Percentiles rank a stretch among this genome's conserved stretches.
phyloP scores from a whole-genome alignment of 2,113 vertebrate species.

The Myodes glareolus region DNA sequence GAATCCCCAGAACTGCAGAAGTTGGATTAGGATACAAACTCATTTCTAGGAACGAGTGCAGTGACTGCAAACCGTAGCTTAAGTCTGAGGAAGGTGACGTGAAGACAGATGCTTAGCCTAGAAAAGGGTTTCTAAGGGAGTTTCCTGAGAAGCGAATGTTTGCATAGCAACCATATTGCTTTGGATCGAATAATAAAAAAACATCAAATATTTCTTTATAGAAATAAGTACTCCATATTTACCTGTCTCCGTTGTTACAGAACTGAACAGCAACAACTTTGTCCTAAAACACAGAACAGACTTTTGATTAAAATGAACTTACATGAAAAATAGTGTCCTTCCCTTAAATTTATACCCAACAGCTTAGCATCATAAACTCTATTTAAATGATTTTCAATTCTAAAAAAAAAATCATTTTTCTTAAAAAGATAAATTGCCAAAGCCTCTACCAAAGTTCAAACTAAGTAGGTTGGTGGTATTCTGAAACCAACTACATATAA shows the following conservation, averaged over 20 bases:
- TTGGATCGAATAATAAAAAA: constrained; percentile 25
- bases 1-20: background rate
- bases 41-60: background rate
- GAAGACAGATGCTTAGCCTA: background rate
- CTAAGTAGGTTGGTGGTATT: constrained; percentile 21
- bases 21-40: background rate
- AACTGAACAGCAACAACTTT: constrained; percentile 98
- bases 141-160: background rate
- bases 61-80: background rate
- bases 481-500: constrained; percentile 55
- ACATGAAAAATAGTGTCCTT: constrained; percentile 29
- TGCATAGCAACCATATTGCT: background rate
- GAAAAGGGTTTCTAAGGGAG: background rate
- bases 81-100: background rate
- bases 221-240: constrained; percentile 76
- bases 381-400: constrained; percentile 32
- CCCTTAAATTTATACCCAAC: constrained; percentile 47
- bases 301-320: constrained; percentile 68
- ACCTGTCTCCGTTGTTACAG: constrained; percentile 97
- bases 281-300: constrained; percentile 88
- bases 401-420: background rate
- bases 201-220: constrained; percentile 34
- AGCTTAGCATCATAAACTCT: background rate
- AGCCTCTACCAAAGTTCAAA: constrained; percentile 12
- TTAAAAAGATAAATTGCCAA: constrained; percentile 2